Evolutionary conservation across 1,140 invertebrate genomes (phyloP), one percentile per base, ranked within the genome.

Genomic region (Caenorhabditis brenneri): DNA sequence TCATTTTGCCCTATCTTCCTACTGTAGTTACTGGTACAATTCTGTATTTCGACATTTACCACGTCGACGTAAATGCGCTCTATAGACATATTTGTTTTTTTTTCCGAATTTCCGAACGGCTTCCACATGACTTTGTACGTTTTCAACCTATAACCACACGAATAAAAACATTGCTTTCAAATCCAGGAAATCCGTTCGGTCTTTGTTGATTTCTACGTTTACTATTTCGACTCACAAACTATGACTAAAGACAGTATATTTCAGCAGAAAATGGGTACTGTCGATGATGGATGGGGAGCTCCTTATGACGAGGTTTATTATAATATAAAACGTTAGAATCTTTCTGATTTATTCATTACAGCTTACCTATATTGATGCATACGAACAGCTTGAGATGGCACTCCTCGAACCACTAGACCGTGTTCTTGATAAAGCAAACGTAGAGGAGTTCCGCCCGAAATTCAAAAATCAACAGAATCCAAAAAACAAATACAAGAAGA

Each of bases 201-300:
- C 24, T 9, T 3, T 29, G 53, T 29, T 55, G 5, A 29, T 27
- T 55, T 55, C 53, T 29, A 29, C 3, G 24, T 10, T 6, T 55
- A 10, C 10, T 55, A 27, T 55, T 55, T 55, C 24, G 15, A 10
- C 9, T 27, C 24, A 6, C 19, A 6, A 27, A 6, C 12, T 7
- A n/a, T n/a, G n/a, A n/a, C n/a, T n/a, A n/a, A n/a, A n/a, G n/a
- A n/a, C 22, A 55, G 7, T 12, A 27, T 7, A 55, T 55, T 55
- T 6, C 15, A 55, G 53, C 5, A 42, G 0, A 22, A 24, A 46
- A 74, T 74, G 65, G n/a, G 29, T 19, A 4, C 42, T 12, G 7
- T n/a, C n/a, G 29, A n/a, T 22, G 65, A 74, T 27, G 65, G 65
- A 42, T 74, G 65, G 65, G 65, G 65, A n/a, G 19, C 65, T 74